Base-by-base conservation (phyloP, 2,113 vertebrate genomes). In the Siniperca knerii region DNA sequence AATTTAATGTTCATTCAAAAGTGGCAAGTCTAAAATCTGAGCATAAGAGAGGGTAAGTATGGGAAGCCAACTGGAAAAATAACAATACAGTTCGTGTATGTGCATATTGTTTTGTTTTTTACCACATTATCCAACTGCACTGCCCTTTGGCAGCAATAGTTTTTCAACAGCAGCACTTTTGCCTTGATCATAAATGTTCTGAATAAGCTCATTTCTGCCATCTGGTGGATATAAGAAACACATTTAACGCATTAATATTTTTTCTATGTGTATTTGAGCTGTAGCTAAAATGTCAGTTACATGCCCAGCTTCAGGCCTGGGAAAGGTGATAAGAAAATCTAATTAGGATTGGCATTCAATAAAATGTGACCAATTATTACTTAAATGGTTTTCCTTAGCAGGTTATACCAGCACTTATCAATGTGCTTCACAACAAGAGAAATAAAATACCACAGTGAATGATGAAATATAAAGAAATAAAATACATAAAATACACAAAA, bases 191-290 rank as follows among this genome's bases (percentile, higher is more conserved):
- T 13, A 9, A 44, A 68, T 46, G 35, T 20, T 54, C 65, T 25
- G 6, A 37, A 52, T 21, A 6, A 54, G 71, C 67, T 85, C 71
- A 46, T 44, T 81, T 88, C 82, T 90, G 89, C 91, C 86, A 84
- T 83, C 92, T 90, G 75, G 81, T 88, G 94, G 89, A 69, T 1
- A 60, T 5, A 25, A 5, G 6, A 35, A 23, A 29, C 35, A 37
- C 35, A 37, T 37, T 37, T 37, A 37, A 37, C 35, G 2, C 5
- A 4, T 37, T 37, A 37, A 44, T 10, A 9, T 44, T 10, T 6
- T 8, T 44, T 44, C 46, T 11, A 15, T 33, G 21, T 64, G 40
- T 23, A 6, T 81, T 66, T 62, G 23, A 69, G 13, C 33, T 42
- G 25, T 8, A 66, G 5, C 4, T 70, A 16, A 52, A 83, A 88